These are phyloP conservation scores for Caenorhabditis afra DNA, from an alignment of 2,888 invertebrate genomes.

Conservation along the genomic window DNA sequence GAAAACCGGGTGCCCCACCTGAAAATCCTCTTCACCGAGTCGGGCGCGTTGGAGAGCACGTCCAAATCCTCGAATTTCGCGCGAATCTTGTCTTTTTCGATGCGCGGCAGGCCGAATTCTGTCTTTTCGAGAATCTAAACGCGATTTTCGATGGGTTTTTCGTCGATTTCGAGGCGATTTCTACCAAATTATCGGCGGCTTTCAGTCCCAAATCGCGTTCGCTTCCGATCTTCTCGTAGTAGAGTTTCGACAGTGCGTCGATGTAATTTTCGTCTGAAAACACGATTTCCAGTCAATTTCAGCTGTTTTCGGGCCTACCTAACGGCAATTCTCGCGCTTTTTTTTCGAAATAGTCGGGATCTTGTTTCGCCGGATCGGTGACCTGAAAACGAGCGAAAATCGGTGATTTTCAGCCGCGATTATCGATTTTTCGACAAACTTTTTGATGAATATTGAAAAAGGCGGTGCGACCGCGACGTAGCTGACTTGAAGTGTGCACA, in stretches of 20 bases:
- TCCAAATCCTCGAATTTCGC: slow-evolving; percentile 74
- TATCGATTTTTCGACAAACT: no score
- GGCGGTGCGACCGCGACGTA: slow-evolving; percentile 59
- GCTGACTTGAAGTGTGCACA: slow-evolving; percentile 47
- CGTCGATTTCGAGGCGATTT: slow-evolving; percentile 1
- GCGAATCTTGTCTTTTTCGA: slow-evolving; percentile 70
- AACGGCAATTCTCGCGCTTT: slow-evolving; percentile 74
- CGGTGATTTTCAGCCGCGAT: no score
- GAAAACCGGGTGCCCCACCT: no score
- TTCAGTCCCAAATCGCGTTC: slow-evolving; percentile 78
- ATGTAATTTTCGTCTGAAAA: slow-evolving; percentile 78
- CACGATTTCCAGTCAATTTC: background rate
- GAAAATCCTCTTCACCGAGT: slow-evolving; percentile 76
- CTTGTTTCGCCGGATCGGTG: slow-evolving; percentile 76
- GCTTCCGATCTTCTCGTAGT: slow-evolving; percentile 77
- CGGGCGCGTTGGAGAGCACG: slow-evolving; percentile 72
- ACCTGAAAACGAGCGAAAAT: slow-evolving; percentile 58
- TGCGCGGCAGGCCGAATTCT: slow-evolving; percentile 74
- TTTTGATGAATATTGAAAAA: slow-evolving; percentile 78
- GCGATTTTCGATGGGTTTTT: slow-evolving; percentile 23
- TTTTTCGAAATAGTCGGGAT: slow-evolving; percentile 78
- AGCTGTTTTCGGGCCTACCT: slow-evolving; percentile 55
- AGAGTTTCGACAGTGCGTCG: slow-evolving; percentile 74
- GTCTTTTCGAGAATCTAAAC: slow-evolving; percentile 67
- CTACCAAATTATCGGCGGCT: slow-evolving; percentile 73